These are phyloP conservation scores for Sciurus niger DNA, from an alignment of 2,113 vertebrate species.

Conservation along the genomic window DNA sequence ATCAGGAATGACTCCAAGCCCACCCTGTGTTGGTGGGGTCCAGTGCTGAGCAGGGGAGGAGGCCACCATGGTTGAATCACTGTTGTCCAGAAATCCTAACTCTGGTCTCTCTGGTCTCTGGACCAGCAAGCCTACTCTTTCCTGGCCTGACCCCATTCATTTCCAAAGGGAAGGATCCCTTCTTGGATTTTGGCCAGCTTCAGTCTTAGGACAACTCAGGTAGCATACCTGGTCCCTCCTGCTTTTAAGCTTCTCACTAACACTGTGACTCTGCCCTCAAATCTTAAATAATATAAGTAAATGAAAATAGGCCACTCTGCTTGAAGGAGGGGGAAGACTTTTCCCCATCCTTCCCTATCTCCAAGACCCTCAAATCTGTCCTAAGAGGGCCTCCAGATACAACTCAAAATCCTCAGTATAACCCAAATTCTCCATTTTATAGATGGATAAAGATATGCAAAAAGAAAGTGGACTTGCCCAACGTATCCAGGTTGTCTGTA, in stretches of 20 bases:
- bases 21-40: background rate
- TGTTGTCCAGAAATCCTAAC: background rate
- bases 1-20: background rate
- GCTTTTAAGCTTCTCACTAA: background rate
- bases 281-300: background rate
- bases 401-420: background rate
- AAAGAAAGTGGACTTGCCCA: background rate
- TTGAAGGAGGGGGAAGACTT: background rate
- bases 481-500: background rate
- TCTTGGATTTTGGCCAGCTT: background rate
- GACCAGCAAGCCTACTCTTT: background rate
- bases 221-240: too few species aligned
- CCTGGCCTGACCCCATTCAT: background rate
- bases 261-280: background rate
- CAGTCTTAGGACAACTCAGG: background rate
- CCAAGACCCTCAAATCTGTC: background rate
- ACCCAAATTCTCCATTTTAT: background rate
- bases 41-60: background rate
- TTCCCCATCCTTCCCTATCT: background rate
- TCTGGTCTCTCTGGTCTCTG: background rate
- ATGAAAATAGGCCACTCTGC: background rate
- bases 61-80: background rate
- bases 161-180: background rate
- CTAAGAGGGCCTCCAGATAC: background rate
- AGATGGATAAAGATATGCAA: background rate